Percentiles rank a stretch among this genome's conserved stretches.
These are phyloP conservation scores for Lophius piscatorius DNA, from an alignment of 2,113 vertebrate genomes.

Conservation along the genomic window DNA sequence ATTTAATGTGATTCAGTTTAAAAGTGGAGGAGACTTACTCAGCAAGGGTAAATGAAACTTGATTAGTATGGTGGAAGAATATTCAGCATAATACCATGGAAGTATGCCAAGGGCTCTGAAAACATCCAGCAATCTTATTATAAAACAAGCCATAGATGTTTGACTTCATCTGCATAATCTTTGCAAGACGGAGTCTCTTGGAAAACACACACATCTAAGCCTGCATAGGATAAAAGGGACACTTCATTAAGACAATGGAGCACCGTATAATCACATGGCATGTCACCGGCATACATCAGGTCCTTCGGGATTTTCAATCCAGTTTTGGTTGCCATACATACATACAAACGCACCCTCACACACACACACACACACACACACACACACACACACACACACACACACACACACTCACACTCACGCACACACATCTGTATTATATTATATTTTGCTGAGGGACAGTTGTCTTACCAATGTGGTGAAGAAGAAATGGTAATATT, in stretches of 20 bases:
- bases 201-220: slow-evolving; percentile 6
- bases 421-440: too few species aligned
- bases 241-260: slow-evolving; percentile 24
- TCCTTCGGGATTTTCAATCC: not conserved
- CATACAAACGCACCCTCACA: too few species aligned
- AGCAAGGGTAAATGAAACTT: slow-evolving; percentile 15
- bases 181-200: slow-evolving; percentile 23
- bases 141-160: slow-evolving; percentile 51
- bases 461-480: slow-evolving; percentile 91
- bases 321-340: too few species aligned
- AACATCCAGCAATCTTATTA: slow-evolving; percentile 48
- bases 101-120: slow-evolving; percentile 36
- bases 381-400: too few species aligned
- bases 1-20: not conserved
- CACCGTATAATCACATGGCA: slow-evolving; percentile 1
- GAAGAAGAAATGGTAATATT: slow-evolving; percentile 99
- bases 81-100: slow-evolving; percentile 19
- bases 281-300: not conserved
- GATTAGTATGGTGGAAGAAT: slow-evolving; percentile 28
- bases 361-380: too few species aligned
- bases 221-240: slow-evolving; percentile 9
- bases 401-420: too few species aligned
- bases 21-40: slow-evolving; percentile 7
- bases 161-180: slow-evolving; percentile 42
- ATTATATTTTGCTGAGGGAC: too few species aligned